These are phyloP conservation scores for Thamnaconus septentrionalis DNA, from an alignment of 2,113 vertebrate species.

Conservation along the genomic window DNA sequence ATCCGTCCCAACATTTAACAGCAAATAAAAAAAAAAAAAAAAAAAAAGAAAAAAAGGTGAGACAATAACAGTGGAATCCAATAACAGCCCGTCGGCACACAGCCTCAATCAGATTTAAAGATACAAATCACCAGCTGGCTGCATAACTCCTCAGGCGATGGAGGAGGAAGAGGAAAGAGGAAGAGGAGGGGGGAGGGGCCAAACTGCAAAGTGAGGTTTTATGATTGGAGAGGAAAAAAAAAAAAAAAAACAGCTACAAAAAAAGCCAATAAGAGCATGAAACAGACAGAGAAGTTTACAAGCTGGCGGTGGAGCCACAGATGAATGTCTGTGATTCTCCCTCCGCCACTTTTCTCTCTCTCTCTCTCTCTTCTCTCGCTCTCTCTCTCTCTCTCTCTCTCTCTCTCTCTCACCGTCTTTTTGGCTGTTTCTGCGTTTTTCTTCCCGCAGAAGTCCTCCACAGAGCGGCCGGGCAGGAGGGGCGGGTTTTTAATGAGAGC, in stretches of 20 bases:
- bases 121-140: constrained; percentile 58
- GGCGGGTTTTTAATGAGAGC: constrained; percentile 63
- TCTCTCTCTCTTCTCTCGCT: constrained; percentile 22
- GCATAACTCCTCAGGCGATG: constrained; percentile 56
- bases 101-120: constrained; percentile 72
- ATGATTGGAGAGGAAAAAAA: constrained; percentile 58
- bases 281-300: constrained; percentile 70
- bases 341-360: constrained; percentile 16
- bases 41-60: constrained; percentile 59
- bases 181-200: constrained; percentile 17
- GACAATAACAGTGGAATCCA: constrained; percentile 70
- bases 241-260: no score
- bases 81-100: constrained; percentile 69
- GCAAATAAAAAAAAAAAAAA: constrained; percentile 59
- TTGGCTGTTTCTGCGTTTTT: constrained; percentile 50
- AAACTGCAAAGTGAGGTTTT: constrained; percentile 49
- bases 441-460: neutral
- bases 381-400: constrained; percentile 9
- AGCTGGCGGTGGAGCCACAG: constrained; percentile 54
- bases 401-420: constrained; percentile 29
- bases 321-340: constrained; percentile 60
- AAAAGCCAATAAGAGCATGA: constrained; percentile 60
- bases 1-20: constrained; percentile 67
- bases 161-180: neutral
- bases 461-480: constrained; percentile 27